These are phyloP conservation scores for Deilephila porcellus DNA, from an alignment of 2,888 invertebrate genomes.

Conservation along the genomic window DNA sequence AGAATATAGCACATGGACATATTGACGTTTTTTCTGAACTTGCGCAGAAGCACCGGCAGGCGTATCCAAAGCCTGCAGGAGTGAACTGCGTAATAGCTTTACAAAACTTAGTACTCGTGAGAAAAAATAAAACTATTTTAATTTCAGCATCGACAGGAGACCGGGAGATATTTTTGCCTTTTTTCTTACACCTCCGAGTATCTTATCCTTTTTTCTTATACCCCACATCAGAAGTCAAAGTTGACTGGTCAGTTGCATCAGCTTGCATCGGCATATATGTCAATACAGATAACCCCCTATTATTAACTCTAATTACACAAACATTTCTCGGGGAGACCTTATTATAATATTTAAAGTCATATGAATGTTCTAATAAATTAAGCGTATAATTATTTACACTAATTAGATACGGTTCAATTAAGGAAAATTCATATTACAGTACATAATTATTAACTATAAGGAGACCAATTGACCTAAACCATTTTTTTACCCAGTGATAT, in stretches of 20 bases:
- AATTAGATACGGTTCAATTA: constrained; percentile 31
- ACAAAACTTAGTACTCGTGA: too few species aligned
- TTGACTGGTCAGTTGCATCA: background rate
- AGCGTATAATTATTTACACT: constrained; percentile 6
- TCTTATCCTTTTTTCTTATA: background rate
- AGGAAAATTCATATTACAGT: background rate
- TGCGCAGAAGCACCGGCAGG: too few species aligned
- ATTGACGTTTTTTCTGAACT: too few species aligned
- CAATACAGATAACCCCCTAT: background rate
- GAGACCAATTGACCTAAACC: background rate
- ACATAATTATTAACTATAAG: background rate
- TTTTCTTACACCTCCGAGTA: too few species aligned
- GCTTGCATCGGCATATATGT: background rate
- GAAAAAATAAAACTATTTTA: too few species aligned
- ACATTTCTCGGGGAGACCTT: background rate
- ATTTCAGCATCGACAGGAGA: too few species aligned
- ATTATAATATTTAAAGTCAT: background rate
- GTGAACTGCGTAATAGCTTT: too few species aligned
- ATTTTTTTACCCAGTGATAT: too few species aligned
- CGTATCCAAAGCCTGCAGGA: too few species aligned
- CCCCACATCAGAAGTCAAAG: background rate
- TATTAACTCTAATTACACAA: constrained; percentile 7
- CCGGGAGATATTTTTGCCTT: too few species aligned
- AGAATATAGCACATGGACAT: too few species aligned
- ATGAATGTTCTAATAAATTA: background rate